Evolutionary conservation across 2,888 invertebrate species (phyloP).

Genomic region (Neoscelio sp.): DNA sequence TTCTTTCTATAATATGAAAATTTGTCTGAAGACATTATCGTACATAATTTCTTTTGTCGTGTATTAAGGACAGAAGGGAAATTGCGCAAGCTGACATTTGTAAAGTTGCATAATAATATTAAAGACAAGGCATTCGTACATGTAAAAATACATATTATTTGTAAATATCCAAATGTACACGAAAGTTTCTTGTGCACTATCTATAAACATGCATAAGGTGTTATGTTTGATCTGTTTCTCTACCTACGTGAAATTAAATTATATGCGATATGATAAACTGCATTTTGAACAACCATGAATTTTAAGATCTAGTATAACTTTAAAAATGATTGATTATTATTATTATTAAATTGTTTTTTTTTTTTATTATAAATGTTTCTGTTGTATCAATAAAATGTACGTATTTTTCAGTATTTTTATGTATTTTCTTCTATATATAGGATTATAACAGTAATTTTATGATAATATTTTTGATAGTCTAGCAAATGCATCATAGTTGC

Average conservation of each 20-base stretch:
- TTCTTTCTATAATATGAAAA: slow-evolving; percentile 16
- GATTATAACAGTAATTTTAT: no score
- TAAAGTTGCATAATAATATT: slow-evolving; percentile 20
- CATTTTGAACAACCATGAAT: not conserved
- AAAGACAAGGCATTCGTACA: slow-evolving; percentile 30
- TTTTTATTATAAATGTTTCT: no score
- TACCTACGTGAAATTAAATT: not conserved
- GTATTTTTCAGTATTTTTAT: no score
- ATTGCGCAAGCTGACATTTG: slow-evolving; percentile 9
- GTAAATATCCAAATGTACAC: slow-evolving; percentile 27
- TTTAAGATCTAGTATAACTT: no score
- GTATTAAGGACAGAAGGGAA: slow-evolving; percentile 36
- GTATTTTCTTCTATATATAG: no score
- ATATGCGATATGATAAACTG: slow-evolving; percentile 16
- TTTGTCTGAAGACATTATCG: not conserved
- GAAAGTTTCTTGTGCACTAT: slow-evolving; percentile 18
- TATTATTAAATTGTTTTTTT: not conserved
- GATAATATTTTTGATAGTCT: no score
- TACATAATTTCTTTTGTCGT: slow-evolving; percentile 48
- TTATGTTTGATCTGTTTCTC: slow-evolving; percentile 29
- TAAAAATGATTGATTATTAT: not conserved
- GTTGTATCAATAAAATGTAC: no score
- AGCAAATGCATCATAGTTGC: slow-evolving; percentile 4
- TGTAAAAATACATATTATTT: slow-evolving; percentile 38
- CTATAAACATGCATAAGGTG: slow-evolving; percentile 28